Percentiles rank a stretch among this genome's conserved stretches.
These are phyloP conservation scores for Meloidogyne hapla DNA, from an alignment of 1,140 invertebrate species.

Conservation along the genomic window DNA sequence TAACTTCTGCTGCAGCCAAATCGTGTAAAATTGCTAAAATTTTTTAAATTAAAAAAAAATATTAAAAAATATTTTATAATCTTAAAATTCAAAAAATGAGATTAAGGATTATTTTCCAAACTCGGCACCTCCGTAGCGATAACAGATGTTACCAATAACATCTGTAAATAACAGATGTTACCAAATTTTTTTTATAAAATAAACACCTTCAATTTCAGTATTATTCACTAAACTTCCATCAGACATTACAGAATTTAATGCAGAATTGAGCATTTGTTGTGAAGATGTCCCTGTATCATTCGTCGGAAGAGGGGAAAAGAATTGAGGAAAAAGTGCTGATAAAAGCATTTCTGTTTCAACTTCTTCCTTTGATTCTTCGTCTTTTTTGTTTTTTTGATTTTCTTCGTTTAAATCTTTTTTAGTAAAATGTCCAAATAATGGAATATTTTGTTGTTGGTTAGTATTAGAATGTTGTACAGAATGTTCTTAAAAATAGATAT, in stretches of 20 bases:
- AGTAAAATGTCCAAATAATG: neutral
- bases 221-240: neutral
- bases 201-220: neutral
- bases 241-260: neutral
- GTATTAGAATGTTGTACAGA: neutral
- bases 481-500: neutral
- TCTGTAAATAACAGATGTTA: too few species aligned
- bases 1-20: slow-evolving; percentile 5
- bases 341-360: neutral
- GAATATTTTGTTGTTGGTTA: too few species aligned
- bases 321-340: neutral
- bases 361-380: neutral
- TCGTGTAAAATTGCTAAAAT: slow-evolving; percentile 19
- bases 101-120: too few species aligned
- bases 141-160: too few species aligned
- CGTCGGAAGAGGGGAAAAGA: neutral
- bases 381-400: neutral
- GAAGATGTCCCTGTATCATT: neutral
- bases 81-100: too few species aligned
- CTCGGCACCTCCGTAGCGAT: too few species aligned
- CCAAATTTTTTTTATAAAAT: neutral
- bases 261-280: neutral
- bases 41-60: neutral
- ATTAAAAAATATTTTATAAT: too few species aligned
- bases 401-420: neutral